Base-by-base conservation (phyloP, 1,140 invertebrate genomes). In the Diorhabda sublineata region DNA sequence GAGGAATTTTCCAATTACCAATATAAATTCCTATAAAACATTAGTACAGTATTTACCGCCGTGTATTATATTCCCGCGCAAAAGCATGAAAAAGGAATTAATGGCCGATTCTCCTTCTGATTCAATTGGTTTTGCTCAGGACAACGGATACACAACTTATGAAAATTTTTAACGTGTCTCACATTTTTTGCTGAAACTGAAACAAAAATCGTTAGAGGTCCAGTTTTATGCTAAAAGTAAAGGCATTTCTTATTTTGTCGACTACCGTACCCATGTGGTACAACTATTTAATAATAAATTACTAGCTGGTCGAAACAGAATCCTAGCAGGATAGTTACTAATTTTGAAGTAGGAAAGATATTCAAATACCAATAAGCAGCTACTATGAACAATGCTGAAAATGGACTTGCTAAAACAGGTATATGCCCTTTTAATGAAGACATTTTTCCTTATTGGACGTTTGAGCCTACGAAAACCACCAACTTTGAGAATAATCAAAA, bases 221-320 rank as follows among this genome's bases (percentile, higher is more conserved):
- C 67, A 71, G 42, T 45, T 68, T 61, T 70, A 62, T 57, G 68
- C 71, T 2, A 74, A 74, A 70, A 7, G 65, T 58, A 68, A 70
- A 47, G 58, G 63, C 8, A 64, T 73, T n/a, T 74, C 41, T 7
- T 72, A 8, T 45, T 74, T 7, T 74, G 66, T 56, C 61, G 74
- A 61, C 70, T 68, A 3, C 11, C 70, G 4, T 73, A 74, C 56
- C 42, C 73, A 73, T 71, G 64, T 73, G 0, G 66, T 76, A 11
- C 80, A 83, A 67, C 81, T 80, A 42, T 70, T 83, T 41, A 80
- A 82, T 75, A 74, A 66, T 75, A 73, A 69, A 66, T 76, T 7
- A 8, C 64, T 57, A 74, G 68, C 43, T 81, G 74, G 74, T 61
- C 80, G 56, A 61, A 58, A 5, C 6, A 52, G 26, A 71, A 80